Percentiles rank a stretch among this genome's conserved stretches.
Evolutionary conservation across 2,888 invertebrate genomes (phyloP).

Genomic region (Neria commutata): DNA sequence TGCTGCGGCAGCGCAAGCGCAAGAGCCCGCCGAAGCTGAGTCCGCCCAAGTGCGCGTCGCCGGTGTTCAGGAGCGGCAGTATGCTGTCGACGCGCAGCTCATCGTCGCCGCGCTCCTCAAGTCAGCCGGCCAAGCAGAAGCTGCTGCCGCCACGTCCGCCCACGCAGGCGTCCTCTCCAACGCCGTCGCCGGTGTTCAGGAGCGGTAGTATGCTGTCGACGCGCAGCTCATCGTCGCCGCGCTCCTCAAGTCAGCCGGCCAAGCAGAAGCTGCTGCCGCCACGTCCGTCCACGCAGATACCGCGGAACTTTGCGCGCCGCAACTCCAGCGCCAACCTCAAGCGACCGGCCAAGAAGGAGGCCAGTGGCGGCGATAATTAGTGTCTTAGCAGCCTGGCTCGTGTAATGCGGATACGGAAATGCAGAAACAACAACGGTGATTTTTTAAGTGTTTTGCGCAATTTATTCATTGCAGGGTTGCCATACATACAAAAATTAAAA

Average conservation of each 20-base stretch:
- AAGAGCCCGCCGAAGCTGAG: slow-evolving; percentile 4
- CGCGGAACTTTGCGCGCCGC: slow-evolving; percentile 17
- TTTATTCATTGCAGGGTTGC: slow-evolving; percentile 43
- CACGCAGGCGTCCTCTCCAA: neutral
- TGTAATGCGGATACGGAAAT: neutral
- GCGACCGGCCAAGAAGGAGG: neutral
- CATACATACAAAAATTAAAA: slow-evolving; percentile 34
- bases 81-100: neutral
- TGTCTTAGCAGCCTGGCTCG: neutral
- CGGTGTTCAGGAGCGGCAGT: neutral
- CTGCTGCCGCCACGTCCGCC: neutral
- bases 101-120: slow-evolving; percentile 15
- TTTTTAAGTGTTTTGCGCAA: slow-evolving; percentile 35
- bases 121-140: neutral
- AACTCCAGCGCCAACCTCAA: slow-evolving; percentile 4
- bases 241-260: neutral
- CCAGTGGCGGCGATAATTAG: neutral
- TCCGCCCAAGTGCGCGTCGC: neutral
- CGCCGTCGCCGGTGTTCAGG: neutral
- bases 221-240: neutral
- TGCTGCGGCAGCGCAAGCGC: slow-evolving; percentile 14
- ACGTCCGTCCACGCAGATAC: slow-evolving; percentile 15
- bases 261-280: neutral
- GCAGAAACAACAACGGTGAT: slow-evolving; percentile 1
- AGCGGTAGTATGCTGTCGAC: neutral